A percentile compares a stretch with the other conserved stretches of the same genome.
Evolutionary conservation across 2,888 invertebrate genomes (phyloP).

Genomic region (Drosophila melanosoma): DNA sequence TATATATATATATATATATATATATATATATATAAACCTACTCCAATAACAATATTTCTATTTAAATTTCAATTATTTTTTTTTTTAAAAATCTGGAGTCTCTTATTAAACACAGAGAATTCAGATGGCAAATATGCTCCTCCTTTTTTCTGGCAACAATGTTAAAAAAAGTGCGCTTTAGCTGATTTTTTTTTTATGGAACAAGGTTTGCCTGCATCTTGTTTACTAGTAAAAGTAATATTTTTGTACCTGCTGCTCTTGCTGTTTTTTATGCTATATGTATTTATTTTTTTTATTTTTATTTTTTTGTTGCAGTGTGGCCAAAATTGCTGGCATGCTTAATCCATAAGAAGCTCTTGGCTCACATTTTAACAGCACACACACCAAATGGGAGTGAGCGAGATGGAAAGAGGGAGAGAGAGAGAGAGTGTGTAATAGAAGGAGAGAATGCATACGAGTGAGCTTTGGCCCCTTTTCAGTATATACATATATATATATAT

Average conservation of each 20-base stretch:
- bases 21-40: not conserved
- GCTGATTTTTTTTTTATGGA: slow-evolving; percentile 56
- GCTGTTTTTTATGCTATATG: slow-evolving; percentile 14
- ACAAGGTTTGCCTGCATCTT: slow-evolving; percentile 43
- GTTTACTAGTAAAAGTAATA: slow-evolving; percentile 75
- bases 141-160: not conserved
- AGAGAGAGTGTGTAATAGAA: not conserved
- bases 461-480: slow-evolving; percentile 18
- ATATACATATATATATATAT: not conserved
- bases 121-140: not conserved
- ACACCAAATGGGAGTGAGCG: slow-evolving; percentile 10
- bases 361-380: slow-evolving; percentile 69
- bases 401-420: not conserved
- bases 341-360: slow-evolving; percentile 80
- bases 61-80: not conserved
- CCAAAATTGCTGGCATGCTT: slow-evolving; percentile 78
- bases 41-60: not conserved
- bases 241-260: slow-evolving; percentile 59
- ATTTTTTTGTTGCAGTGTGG: slow-evolving; percentile 45
- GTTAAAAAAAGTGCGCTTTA: slow-evolving; percentile 12
- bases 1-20: not conserved
- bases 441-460: slow-evolving; percentile 2
- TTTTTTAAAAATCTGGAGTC: not conserved
- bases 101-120: not conserved
- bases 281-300: not conserved